phyloP scores from a whole-genome alignment of 2,113 vertebrate genomes.

The Pluvianellus socialis region DNA sequence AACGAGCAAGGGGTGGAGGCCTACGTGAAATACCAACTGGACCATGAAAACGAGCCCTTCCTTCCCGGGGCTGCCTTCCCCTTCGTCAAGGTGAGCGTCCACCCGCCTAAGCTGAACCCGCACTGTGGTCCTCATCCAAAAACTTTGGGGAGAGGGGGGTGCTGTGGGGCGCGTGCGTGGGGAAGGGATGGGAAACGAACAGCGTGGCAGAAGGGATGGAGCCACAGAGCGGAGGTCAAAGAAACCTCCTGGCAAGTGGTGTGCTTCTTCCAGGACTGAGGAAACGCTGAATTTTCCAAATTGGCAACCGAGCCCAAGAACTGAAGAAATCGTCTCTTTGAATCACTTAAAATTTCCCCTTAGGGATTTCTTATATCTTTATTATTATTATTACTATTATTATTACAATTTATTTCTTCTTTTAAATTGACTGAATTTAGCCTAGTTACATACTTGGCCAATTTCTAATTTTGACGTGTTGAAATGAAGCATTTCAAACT shows the following conservation, averaged over 20 bases:
- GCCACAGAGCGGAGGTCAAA: background rate
- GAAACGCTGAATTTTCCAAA: background rate
- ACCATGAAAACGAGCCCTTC: constrained; percentile 90
- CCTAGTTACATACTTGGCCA: background rate
- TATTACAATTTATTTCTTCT: background rate
- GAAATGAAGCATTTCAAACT: background rate
- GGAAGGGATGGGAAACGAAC: background rate
- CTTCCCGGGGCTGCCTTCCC: constrained; percentile 91
- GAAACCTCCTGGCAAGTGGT: background rate
- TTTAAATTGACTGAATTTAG: background rate
- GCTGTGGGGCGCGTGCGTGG: fast-evolving
- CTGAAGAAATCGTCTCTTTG: background rate
- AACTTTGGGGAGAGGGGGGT: background rate
- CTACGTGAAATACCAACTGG: constrained; percentile 89
- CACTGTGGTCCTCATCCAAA: fast-evolving
- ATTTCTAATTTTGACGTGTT: background rate
- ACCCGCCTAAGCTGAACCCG: fast-evolving
- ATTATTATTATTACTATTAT: too few relatives aligned
- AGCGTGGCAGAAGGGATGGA: background rate
- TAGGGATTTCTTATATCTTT: background rate
- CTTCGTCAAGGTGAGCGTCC: constrained; percentile 86
- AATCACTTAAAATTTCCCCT: background rate
- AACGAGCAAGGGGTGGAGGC: constrained; percentile 87
- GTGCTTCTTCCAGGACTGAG: background rate
- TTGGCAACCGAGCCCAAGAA: background rate